Evolutionary conservation across 2,113 vertebrate species (phyloP), one percentile per base, ranked within the genome.

Genomic region (Bagarius yarrelli): DNA sequence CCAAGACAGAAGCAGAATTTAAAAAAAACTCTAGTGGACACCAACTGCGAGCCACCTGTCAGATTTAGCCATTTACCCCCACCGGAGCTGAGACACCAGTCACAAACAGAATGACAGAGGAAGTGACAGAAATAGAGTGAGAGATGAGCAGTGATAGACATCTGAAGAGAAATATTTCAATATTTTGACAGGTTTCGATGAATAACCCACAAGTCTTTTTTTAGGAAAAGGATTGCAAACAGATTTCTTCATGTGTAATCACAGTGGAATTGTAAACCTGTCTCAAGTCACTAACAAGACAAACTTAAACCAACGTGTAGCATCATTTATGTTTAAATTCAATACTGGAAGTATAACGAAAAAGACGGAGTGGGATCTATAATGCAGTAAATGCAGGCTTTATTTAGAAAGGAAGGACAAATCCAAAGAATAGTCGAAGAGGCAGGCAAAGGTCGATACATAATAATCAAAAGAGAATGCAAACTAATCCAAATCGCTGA

Each of bases 201-300:
- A 85, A 82, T 79, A 85, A 85, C 60, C 64, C 83, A 78, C 69
- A 74, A 73, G 47, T 55, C 47, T 70, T 76, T 72, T 60, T 82
- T 81, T 60, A 47, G 44, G 36, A 79, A 55, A n/a, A 12, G 56
- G 44, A 82, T 60, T 71, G 83, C 63, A 75, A 82, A 80, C 72
- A 56, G 27, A 83, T 61, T 64, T 81, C 70, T 80, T 55, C 77
- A 74, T 71, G 76, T 57, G 53, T 27, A 47, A 83, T 72, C 70
- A 57, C 55, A 71, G 70, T 80, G 83, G 76, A 79, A 44, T 36
- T 76, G 81, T 4, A 53, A 72, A 72, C 79, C 66, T 63, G 27
- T 34, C 6, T 78, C 19, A 50, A 34, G 27, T 11, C 8, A 5
- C 21, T 34, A n/a, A 36, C 21, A 64, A 53, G 55, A 27, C 18